These are phyloP conservation scores for Archips xylosteana DNA, from an alignment of 2,888 invertebrate genomes.

Conservation along the genomic window DNA sequence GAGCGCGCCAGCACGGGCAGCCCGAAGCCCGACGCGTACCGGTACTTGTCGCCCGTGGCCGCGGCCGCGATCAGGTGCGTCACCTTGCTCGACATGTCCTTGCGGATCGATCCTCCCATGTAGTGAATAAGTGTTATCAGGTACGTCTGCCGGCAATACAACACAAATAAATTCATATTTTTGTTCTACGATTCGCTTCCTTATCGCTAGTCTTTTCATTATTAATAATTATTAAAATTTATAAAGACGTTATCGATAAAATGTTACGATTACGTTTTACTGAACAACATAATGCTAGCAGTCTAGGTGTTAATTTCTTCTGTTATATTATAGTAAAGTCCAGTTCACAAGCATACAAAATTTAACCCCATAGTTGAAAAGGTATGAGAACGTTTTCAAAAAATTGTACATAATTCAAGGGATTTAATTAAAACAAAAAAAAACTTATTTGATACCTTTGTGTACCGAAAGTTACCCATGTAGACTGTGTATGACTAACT, in stretches of 20 bases:
- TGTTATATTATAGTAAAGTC: not conserved
- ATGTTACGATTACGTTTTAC: not conserved
- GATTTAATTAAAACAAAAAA: no score
- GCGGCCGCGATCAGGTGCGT: slow-evolving; percentile 97
- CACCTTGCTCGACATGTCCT: slow-evolving; percentile 94
- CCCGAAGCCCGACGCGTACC: slow-evolving; percentile 95
- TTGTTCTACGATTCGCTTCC: not conserved
- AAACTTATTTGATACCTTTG: no score
- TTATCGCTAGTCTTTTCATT: not conserved
- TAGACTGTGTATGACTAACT: no score
- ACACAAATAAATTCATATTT: not conserved
- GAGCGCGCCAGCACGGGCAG: slow-evolving; percentile 94
- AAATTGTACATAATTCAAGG: no score
- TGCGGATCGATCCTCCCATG: slow-evolving; percentile 98
- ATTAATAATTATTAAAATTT: not conserved
- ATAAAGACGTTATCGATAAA: not conserved
- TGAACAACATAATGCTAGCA: not conserved
- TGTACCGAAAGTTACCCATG: no score
- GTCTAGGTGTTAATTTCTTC: no score
- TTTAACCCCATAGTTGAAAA: no score
- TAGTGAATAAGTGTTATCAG: slow-evolving; percentile 96
- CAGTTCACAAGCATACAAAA: not conserved
- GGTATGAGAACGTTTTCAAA: no score
- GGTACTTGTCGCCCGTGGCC: slow-evolving; percentile 96
- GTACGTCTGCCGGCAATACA: slow-evolving; percentile 87